Conservation (phyloP, 2,797 vertebrate genomes). For the Trachops cirrhosus region DNA sequence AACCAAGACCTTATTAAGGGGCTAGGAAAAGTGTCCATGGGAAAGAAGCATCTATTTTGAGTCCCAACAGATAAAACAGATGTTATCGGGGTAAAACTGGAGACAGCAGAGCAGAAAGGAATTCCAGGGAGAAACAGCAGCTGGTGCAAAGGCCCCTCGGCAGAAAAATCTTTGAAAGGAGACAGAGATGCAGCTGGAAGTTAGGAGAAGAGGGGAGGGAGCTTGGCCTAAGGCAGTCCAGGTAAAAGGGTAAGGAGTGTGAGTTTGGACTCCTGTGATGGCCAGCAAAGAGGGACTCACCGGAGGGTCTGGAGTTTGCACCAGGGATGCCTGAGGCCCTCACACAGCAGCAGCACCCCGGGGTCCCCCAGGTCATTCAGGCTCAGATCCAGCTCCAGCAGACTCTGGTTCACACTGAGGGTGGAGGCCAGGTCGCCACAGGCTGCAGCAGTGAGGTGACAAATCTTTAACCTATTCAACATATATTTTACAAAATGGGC, state of each 20-base stretch:
- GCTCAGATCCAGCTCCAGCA: constrained; percentile 64
- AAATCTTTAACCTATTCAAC: constrained; percentile 59
- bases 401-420: constrained; percentile 30
- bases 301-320: constrained; percentile 61
- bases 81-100: background rate
- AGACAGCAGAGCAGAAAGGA: background rate
- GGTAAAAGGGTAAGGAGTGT: background rate
- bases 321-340: constrained; percentile 51
- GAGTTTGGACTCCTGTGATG: accelerated
- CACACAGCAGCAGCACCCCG: constrained; percentile 54
- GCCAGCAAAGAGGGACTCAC: background rate
- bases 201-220: background rate
- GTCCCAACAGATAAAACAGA: background rate
- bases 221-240: accelerated
- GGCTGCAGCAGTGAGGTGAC: background rate
- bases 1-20: background rate
- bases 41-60: background rate
- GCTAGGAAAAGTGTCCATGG: no score
- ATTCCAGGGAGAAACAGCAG: background rate
- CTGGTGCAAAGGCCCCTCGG: background rate
- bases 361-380: constrained; percentile 68
- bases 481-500: background rate
- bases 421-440: constrained; percentile 50
- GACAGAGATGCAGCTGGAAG: background rate
- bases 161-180: background rate